Percentiles rank a stretch among this genome's conserved stretches.
phyloP scores from a whole-genome alignment of 2,888 invertebrate genomes.

The Agonopterix alstromeriana region DNA sequence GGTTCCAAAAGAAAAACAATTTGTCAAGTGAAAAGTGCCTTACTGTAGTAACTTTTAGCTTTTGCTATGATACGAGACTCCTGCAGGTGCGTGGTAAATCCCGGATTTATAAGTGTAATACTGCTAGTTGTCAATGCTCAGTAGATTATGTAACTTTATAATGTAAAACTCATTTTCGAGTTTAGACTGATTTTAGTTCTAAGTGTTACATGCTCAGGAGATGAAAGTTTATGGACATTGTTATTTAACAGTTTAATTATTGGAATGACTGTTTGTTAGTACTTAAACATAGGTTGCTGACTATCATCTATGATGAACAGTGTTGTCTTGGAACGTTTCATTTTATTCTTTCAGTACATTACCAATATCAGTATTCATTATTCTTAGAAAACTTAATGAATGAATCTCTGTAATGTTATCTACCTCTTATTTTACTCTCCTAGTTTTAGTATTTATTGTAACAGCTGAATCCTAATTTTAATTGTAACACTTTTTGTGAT shows the following conservation, averaged over 20 bases:
- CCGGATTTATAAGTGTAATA: neutral
- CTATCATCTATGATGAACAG: conserved; percentile 16
- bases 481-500: conserved; percentile 50
- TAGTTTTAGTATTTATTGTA: conserved; percentile 59
- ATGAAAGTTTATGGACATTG: conserved; percentile 42
- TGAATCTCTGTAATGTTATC: conserved; percentile 65
- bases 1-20: no score
- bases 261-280: conserved; percentile 17
- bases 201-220: conserved; percentile 60
- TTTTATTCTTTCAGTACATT: conserved; percentile 22
- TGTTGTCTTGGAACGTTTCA: no score
- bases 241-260: conserved; percentile 20
- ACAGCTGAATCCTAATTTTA: conserved; percentile 44
- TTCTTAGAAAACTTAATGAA: conserved; percentile 42
- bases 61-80: neutral
- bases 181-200: conserved; percentile 69
- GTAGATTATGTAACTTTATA: conserved; percentile 35
- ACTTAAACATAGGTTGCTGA: conserved; percentile 6
- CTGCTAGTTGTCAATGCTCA: conserved; percentile 46
- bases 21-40: conserved; percentile 12
- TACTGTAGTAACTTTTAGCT: conserved; percentile 5
- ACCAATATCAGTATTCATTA: conserved; percentile 70
- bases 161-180: conserved; percentile 57
- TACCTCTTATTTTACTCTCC: conserved; percentile 69
- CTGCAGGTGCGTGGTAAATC: neutral